Evolutionary conservation across 2,888 invertebrate species (phyloP).

Genomic region (Netelia melanura): DNA sequence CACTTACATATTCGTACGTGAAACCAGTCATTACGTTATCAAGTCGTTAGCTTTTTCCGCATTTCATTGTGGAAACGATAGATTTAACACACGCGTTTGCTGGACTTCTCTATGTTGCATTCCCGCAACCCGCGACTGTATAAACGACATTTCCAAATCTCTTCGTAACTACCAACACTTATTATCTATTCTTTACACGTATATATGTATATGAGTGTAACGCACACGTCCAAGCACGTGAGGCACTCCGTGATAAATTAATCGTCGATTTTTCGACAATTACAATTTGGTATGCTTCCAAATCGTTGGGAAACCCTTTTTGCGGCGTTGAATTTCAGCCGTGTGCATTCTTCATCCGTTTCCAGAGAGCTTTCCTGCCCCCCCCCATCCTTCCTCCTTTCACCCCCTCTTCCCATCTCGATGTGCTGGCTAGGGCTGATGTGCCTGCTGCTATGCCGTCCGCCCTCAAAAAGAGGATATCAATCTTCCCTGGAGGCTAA

Average conservation of each 20-base stretch:
- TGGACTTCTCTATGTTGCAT: background rate
- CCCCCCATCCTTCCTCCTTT: background rate
- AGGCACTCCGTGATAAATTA: constrained; percentile 81
- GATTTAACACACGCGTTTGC: constrained; percentile 8
- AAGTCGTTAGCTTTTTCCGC: constrained; percentile 37
- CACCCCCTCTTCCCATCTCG: background rate
- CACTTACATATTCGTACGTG: constrained; percentile 49
- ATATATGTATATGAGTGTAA: background rate
- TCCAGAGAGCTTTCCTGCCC: constrained; percentile 48
- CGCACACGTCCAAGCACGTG: constrained; percentile 28
- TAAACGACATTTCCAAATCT: constrained; percentile 64
- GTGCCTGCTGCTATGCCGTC: constrained; percentile 66
- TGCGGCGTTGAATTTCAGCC: constrained; percentile 83
- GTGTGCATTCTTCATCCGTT: constrained; percentile 83
- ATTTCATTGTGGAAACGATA: constrained; percentile 19
- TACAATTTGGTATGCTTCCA: constrained; percentile 84
- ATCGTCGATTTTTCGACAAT: constrained; percentile 84
- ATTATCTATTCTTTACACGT: constrained; percentile 17
- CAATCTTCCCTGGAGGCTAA: constrained; percentile 82
- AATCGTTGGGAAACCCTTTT: constrained; percentile 81
- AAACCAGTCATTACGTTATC: constrained; percentile 57
- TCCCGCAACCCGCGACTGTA: constrained; percentile 15
- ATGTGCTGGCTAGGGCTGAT: constrained; percentile 55
- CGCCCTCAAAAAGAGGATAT: constrained; percentile 83
- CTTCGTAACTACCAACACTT: constrained; percentile 57